phyloP scores from a whole-genome alignment of 1,140 invertebrate species.

The Bombus affinis region DNA sequence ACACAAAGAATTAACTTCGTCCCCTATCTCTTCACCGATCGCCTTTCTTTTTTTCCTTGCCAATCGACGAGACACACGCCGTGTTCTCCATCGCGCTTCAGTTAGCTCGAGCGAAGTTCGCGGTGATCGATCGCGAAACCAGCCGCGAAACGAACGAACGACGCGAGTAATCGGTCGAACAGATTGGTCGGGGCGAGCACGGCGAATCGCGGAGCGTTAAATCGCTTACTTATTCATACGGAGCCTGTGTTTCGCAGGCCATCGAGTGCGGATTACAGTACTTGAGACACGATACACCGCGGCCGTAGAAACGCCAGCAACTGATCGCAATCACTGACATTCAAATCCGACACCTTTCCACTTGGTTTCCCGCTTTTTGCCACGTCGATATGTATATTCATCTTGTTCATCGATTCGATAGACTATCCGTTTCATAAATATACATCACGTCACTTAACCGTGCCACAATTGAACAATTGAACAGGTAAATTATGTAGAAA shows the following conservation, averaged over 20 bases:
- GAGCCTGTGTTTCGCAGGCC: constrained; percentile 19
- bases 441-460: too few relatives aligned
- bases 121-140: constrained; percentile 23
- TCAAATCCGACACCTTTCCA: constrained; percentile 39
- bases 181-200: neutral
- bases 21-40: neutral
- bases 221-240: constrained; percentile 51
- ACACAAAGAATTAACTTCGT: neutral
- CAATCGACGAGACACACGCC: neutral
- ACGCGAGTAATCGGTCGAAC: constrained; percentile 24
- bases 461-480: too few relatives aligned
- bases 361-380: constrained; percentile 16
- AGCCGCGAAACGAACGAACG: constrained; percentile 12
- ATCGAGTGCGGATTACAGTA: constrained; percentile 36
- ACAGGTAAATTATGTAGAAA: too few relatives aligned
- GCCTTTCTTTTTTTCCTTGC: neutral
- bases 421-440: neutral
- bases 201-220: constrained; percentile 28
- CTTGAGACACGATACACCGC: constrained; percentile 10
- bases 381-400: neutral
- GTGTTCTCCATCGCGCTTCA: neutral
- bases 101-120: neutral
- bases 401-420: neutral
- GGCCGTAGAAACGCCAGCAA: constrained; percentile 17
- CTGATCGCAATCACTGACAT: constrained; percentile 42